These are phyloP conservation scores for Orussus abietinus DNA, from an alignment of 1,140 invertebrate genomes.

Conservation along the genomic window DNA sequence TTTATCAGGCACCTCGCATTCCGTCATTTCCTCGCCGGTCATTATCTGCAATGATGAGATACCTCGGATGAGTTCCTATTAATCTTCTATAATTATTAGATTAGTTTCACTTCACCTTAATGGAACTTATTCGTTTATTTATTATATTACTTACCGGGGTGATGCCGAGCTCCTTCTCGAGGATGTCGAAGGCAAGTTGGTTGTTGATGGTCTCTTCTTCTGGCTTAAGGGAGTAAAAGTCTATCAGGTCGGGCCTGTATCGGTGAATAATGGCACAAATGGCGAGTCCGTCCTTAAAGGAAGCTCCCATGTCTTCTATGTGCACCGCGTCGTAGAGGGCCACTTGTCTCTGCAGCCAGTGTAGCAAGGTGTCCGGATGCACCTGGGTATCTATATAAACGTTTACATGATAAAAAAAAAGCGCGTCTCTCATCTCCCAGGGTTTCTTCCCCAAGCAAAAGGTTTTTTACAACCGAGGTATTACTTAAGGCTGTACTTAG, in stretches of 20 bases:
- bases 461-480: too few species aligned
- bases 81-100: too few species aligned
- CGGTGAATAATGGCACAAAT: slow-evolving; percentile 80
- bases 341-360: slow-evolving; percentile 75
- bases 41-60: slow-evolving; percentile 63
- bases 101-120: too few species aligned
- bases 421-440: too few species aligned
- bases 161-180: slow-evolving; percentile 75
- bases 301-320: slow-evolving; percentile 66
- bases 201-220: slow-evolving; percentile 68
- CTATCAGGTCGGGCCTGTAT: slow-evolving; percentile 85
- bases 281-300: slow-evolving; percentile 73
- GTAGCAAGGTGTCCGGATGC: slow-evolving; percentile 68
- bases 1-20: slow-evolving; percentile 68
- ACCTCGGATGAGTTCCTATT: too few species aligned
- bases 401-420: slow-evolving; percentile 11
- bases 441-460: too few species aligned
- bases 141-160: slow-evolving; percentile 62
- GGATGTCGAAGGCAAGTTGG: slow-evolving; percentile 76
- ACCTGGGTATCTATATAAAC: slow-evolving; percentile 58
- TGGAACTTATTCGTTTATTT: too few species aligned
- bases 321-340: slow-evolving; percentile 62
- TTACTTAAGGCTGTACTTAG: too few species aligned
- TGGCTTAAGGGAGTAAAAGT: slow-evolving; percentile 64
- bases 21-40: slow-evolving; percentile 76